Base-by-base conservation (phyloP, 2,888 invertebrate genomes). In the Sarcophaga carnaria region DNA sequence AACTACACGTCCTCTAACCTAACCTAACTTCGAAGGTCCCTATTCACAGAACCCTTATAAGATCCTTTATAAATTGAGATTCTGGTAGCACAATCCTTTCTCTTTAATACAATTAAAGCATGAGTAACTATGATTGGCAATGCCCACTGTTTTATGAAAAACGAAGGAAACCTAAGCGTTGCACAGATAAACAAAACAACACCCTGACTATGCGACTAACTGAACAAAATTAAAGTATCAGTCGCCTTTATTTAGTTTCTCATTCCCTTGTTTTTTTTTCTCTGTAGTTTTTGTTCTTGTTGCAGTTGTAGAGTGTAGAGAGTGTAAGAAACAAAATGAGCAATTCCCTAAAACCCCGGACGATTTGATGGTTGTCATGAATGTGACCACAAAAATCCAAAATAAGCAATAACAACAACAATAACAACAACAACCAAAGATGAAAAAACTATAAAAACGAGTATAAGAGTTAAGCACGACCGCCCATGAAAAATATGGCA, bases 351-450 rank as follows among this genome's bases (percentile, higher is more conserved):
- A 62, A 85, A 85, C 76, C 80, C 80, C 8, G 37, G 69, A 75
- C 78, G 66, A 80, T 70, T 80, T 76, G 84, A 85, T 71, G 80
- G 84, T 85, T 85, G 81, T 85, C 81, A 85, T 85, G 82, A 85
- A 81, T 85, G 82, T 85, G 78, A 85, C 82, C 81, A 85, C 85
- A 85, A 74, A 77, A 83, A 74, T 37, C 72, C 70, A 87, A 81
- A 81, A 72, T 76, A 69, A 79, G 62, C 79, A 76, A 70, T 54
- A 80, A 25, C 81, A 71, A 25, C 70, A 66, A 60, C 14, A 64
- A 54, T 54, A n/a, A 62, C 12, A 64, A 62, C n/a, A 66, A 14
- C 54, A 80, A 49, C 37, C 1, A 37, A 37, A 37, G 37, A 37
- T 54, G 25, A 85, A 87, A 82, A 75, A 59, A 45, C 74, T 22